Evolutionary conservation across 2,888 invertebrate genomes (phyloP), one percentile per base, ranked within the genome.

Genomic region (Zonitis immaculata): DNA sequence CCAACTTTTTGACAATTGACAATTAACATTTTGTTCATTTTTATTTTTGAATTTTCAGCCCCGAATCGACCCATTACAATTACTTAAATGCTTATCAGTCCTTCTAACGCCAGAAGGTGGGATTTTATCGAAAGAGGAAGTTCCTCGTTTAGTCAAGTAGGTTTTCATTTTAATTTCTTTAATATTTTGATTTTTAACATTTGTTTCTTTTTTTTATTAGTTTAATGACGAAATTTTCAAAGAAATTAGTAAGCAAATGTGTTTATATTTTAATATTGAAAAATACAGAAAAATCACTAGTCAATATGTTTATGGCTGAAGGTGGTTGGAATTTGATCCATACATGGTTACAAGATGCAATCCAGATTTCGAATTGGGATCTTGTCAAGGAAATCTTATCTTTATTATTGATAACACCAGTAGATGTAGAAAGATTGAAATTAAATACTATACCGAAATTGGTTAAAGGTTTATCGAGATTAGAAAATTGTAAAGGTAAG

Each of bases 151-250:
- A 64, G 91, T 89, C 58, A 87, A 85, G 92, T 92, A 82, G 83
- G 84, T 78, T 32, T n/a, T 6, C 25, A 44, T 44, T 35, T 49
- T 44, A 42, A 26, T 39, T 20, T 50, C 22, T 42, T 44, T 39
- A 49, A 35, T 44, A 11, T n/a, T n/a, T n/a, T n/a, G n/a, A n/a
- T n/a, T n/a, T n/a, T n/a, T n/a, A n/a, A n/a, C n/a, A n/a, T n/a
- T n/a, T 32, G 22, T 16, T 39, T 52, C 49, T n/a, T 39, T 46
- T 66, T 42, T 67, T 65, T 84, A 85, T 65, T 80, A 95, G 94
- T 74, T 84, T 96, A 71, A 96, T 96, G 95, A 90, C 89, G 44
- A 94, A 95, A 76, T 94, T 91, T 79, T 95, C 95, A 1, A 93
- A 91, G 75, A 96, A 95, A 76, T 80, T 96, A 63, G 95, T 96